Evolutionary conservation across 2,888 invertebrate genomes (phyloP), one percentile per base, ranked within the genome.

Genomic region (Bruchidius siliquastri): DNA sequence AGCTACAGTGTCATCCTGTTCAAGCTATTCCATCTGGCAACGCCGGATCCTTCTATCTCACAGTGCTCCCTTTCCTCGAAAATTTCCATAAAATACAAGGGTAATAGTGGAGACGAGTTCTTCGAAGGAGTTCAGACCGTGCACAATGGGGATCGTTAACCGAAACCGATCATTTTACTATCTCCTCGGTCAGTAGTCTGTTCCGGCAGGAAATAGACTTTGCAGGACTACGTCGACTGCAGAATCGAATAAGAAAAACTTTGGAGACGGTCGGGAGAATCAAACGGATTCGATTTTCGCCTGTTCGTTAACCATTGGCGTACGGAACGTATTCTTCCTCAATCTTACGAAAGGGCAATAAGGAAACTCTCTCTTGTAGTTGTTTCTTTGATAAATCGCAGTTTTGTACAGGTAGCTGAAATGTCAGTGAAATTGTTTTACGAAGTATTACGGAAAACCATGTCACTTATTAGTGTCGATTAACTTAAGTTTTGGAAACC

Each of bases 131-230:
- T 49, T 18, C 6, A 1, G 49, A 49, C 1, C 49, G 49, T 13
- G 18, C 49, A 82, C 82, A 83, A 83, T 83, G 78, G 77, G 75
- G 80, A 81, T 83, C 83, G 83, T 83, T 84, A 83, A 80, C 79
- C 69, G 71, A 80, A 78, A 76, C 77, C 81, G 82, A 82, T 83
- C 83, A 82, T 83, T 82, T 82, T 77, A 80, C 82, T 82, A 82
- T 82, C 72, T 72, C 80, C 80, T 78, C 79, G 82, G 83, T 82
- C 82, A 82, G 81, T 81, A 82, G 80, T 22, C 72, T 32, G 69
- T 67, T 72, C 76, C 71, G 73, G 72, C 73, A 79, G 82, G 82
- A 82, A 83, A 80, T 80, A 79, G 82, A 80, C 79, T 78, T 32
- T 68, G 68, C 21, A 68, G 68, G 8, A 21, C 22, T 74, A 71